Conservation (phyloP, 1,140 invertebrate species). For the Papilio polytes region DNA sequence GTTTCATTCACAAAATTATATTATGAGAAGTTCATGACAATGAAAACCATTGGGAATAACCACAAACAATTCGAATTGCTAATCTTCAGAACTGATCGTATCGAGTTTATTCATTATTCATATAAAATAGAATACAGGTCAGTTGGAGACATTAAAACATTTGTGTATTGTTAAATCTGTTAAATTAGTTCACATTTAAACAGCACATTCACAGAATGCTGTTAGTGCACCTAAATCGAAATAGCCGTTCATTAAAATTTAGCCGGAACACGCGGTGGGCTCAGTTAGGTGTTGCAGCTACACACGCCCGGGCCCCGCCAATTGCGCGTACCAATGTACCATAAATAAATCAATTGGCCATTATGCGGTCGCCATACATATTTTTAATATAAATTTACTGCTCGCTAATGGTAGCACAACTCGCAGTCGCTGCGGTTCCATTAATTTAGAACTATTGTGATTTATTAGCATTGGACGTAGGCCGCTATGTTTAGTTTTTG, state of each 20-base stretch:
- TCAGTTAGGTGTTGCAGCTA: neutral
- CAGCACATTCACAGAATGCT: neutral
- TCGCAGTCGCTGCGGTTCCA: conserved; percentile 25
- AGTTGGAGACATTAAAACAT: neutral
- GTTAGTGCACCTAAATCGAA: conserved; percentile 1
- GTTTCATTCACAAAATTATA: conserved; percentile 1
- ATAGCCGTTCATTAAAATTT: conserved; percentile 22
- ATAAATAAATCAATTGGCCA: conserved; percentile 31
- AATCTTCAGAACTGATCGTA: neutral
- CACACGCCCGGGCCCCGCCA: neutral
- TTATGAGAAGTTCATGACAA: neutral
- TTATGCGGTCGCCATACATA: conserved; percentile 33
- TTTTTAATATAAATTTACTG: conserved; percentile 38
- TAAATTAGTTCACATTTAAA: neutral
- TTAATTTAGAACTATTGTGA: conserved; percentile 32
- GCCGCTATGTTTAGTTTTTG: neutral
- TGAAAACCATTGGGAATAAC: neutral
- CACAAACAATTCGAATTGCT: neutral
- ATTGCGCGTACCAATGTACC: conserved; percentile 14
- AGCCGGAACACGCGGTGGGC: neutral
- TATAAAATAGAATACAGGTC: no score
- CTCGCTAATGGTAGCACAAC: conserved; percentile 23
- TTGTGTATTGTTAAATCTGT: neutral
- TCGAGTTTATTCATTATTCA: neutral
- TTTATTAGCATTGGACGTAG: conserved; percentile 21